A percentile compares a stretch with the other conserved stretches of the same genome.
Evolutionary conservation across 2,888 invertebrate genomes (phyloP).

Genomic region (Lacanobia oleracea): DNA sequence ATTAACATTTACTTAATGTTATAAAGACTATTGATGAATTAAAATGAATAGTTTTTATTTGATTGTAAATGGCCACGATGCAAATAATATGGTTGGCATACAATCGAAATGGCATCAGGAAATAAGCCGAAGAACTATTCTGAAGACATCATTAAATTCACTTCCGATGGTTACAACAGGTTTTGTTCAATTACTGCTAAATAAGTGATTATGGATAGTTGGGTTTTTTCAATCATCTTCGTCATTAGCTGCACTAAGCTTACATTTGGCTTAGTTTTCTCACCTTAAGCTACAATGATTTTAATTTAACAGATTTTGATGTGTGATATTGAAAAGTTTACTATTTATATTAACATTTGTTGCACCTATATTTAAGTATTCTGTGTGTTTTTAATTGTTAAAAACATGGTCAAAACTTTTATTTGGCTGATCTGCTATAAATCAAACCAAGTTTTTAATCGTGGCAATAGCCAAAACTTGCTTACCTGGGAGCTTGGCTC

Average conservation of each 20-base stretch:
- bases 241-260: too few species aligned
- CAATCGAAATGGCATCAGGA: slow-evolving; percentile 39
- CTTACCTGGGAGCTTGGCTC: background rate
- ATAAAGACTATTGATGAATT: slow-evolving; percentile 1
- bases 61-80: slow-evolving; percentile 12
- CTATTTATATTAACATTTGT: background rate
- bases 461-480: background rate
- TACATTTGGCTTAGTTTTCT: background rate
- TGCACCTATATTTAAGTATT: background rate
- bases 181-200: slow-evolving; percentile 9
- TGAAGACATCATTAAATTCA: slow-evolving; percentile 28
- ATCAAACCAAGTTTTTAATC: background rate
- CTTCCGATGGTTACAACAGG: slow-evolving; percentile 17
- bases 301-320: background rate
- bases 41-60: slow-evolving; percentile 30
- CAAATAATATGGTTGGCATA: slow-evolving; percentile 20
- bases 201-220: background rate
- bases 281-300: background rate
- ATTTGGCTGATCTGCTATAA: background rate
- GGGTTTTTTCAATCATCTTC: background rate
- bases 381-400: background rate
- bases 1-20: slow-evolving; percentile 9
- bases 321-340: background rate
- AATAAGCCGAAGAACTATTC: slow-evolving; percentile 4
- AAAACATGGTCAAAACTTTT: background rate